Percentiles rank a stretch among this genome's conserved stretches.
phyloP scores from a whole-genome alignment of 2,888 invertebrate species.

The Ennomos quercinarius region DNA sequence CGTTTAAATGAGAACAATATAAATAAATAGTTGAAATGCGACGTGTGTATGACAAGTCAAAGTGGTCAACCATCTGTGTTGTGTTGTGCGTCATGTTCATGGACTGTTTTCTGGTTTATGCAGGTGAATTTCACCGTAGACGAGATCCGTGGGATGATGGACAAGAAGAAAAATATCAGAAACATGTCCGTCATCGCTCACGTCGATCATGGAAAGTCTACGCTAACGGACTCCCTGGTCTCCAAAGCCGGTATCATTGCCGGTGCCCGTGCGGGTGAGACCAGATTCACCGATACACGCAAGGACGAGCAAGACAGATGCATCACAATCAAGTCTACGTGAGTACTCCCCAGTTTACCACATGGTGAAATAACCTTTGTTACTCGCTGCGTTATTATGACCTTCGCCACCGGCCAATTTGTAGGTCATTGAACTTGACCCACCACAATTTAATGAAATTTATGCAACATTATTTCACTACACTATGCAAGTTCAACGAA shows the following conservation, averaged over 20 bases:
- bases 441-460: slow-evolving; percentile 1
- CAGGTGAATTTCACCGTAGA: slow-evolving; percentile 99
- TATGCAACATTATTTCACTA: no score
- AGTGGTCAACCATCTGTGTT: slow-evolving; percentile 63
- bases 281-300: slow-evolving; percentile 99
- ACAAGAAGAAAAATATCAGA: slow-evolving; percentile 99
- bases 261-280: slow-evolving; percentile 99
- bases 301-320: slow-evolving; percentile 99
- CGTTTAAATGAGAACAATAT: slow-evolving; percentile 9
- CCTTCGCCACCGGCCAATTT: slow-evolving; percentile 7
- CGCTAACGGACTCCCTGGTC: slow-evolving; percentile 99
- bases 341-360: slow-evolving; percentile 76
- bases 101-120: slow-evolving; percentile 67
- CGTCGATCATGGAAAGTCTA: slow-evolving; percentile 99
- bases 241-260: slow-evolving; percentile 99
- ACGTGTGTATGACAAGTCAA: slow-evolving; percentile 61
- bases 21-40: slow-evolving; percentile 43
- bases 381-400: slow-evolving; percentile 22
- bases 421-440: slow-evolving; percentile 45
- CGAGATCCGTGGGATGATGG: slow-evolving; percentile 99
- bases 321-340: slow-evolving; percentile 99
- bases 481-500: no score
- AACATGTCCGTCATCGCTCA: slow-evolving; percentile 99
- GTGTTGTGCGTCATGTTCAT: slow-evolving; percentile 64
- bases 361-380: slow-evolving; percentile 57